These are phyloP conservation scores for Eurystomus gularis DNA, from an alignment of 2,113 vertebrate species.

Conservation along the genomic window DNA sequence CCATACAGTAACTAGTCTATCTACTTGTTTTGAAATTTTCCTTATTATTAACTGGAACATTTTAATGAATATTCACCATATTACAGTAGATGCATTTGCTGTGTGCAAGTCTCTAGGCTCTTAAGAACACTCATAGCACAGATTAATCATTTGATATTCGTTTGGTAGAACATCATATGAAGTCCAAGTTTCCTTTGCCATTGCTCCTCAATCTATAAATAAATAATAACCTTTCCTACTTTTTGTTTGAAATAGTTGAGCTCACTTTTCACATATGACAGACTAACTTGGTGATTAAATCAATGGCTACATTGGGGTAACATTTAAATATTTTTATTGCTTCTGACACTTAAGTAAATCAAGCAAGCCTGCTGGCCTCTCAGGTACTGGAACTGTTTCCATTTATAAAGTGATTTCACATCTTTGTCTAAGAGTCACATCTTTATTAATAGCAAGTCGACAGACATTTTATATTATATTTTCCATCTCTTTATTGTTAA, in stretches of 20 bases:
- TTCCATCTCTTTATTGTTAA: not conserved
- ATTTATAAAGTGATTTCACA: not conserved
- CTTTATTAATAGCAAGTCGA: not conserved
- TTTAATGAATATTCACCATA: not conserved
- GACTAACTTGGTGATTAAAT: not conserved
- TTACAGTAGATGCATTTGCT: not conserved
- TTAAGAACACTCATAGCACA: not conserved
- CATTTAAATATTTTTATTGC: not conserved
- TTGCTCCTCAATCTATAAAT: not conserved
- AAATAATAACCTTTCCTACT: not conserved
- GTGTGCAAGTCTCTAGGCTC: not conserved
- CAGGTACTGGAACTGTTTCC: not conserved
- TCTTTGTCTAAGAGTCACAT: not conserved
- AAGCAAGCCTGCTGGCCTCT: not conserved
- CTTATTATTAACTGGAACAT: not conserved
- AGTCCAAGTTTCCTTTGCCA: not conserved
- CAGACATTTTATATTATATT: not conserved
- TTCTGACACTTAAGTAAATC: not conserved
- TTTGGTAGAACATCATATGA: not conserved
- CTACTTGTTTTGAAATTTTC: not conserved
- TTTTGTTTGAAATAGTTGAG: not conserved
- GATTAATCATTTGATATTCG: not conserved
- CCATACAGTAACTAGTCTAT: not conserved
- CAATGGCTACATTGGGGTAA: not conserved
- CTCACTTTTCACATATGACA: not conserved